phyloP scores from a whole-genome alignment of 35 echinoderm and acorn worm genomes.

The Anneissia japonica region DNA sequence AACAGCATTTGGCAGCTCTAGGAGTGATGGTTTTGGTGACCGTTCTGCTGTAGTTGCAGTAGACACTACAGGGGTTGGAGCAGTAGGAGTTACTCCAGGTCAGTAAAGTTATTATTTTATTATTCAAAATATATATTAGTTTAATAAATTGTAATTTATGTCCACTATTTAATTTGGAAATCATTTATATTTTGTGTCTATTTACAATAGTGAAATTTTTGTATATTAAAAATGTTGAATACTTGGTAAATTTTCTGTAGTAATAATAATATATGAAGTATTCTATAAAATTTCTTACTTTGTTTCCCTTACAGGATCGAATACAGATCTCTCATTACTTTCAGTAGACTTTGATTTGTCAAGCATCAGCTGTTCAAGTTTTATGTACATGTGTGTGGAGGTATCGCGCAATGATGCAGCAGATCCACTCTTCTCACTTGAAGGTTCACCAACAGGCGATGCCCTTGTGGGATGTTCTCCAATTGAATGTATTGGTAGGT shows the following conservation, averaged over 20 bases:
- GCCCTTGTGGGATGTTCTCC: not conserved
- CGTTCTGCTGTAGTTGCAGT: not conserved
- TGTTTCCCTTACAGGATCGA: not conserved
- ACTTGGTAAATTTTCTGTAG: too few species aligned
- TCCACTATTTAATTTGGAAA: too few species aligned
- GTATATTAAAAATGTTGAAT: too few species aligned
- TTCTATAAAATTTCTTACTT: too few species aligned
- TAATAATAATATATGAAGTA: too few species aligned
- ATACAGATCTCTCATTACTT: not conserved
- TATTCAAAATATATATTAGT: too few species aligned
- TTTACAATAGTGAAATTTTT: too few species aligned
- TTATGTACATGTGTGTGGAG: not conserved
- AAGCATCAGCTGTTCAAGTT: not conserved
- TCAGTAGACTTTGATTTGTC: not conserved
- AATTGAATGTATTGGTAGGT: not conserved
- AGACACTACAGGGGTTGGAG: not conserved
- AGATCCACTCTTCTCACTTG: not conserved
- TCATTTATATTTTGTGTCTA: too few species aligned
- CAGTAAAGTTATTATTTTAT: not conserved
- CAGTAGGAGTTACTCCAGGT: not conserved
- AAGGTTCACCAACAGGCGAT: not conserved
- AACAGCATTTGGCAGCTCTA: not conserved
- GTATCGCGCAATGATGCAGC: not conserved
- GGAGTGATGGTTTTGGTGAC: not conserved
- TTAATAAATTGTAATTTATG: too few species aligned